Percentiles rank a stretch among this genome's conserved stretches.
Conservation (phyloP, 2,797 vertebrate genomes). For the Chelonia mydas region DNA sequence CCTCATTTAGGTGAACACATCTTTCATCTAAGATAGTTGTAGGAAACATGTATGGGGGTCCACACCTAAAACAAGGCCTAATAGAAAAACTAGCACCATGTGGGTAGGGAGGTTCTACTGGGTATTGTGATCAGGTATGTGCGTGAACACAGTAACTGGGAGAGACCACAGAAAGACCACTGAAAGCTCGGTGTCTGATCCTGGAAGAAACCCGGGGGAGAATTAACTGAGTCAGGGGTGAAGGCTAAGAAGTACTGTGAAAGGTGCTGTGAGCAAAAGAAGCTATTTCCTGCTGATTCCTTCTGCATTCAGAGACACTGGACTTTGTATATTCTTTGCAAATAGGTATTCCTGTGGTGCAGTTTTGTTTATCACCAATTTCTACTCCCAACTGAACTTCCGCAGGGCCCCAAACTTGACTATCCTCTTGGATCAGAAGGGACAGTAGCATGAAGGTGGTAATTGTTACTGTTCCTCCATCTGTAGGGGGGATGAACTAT, state of each 20-base stretch:
- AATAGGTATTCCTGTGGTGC: background rate
- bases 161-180: background rate
- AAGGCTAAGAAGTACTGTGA: background rate
- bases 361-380: background rate
- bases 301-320: background rate
- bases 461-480: background rate
- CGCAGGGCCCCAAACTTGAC: background rate
- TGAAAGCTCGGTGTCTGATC: background rate
- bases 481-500: background rate
- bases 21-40: background rate
- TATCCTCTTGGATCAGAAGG: background rate
- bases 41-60: background rate
- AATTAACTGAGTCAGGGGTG: background rate
- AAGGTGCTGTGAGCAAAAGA: background rate
- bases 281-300: background rate
- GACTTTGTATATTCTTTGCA: background rate
- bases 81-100: background rate
- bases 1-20: background rate
- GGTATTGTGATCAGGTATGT: background rate
- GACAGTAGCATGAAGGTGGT: background rate
- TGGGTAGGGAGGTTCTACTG: background rate
- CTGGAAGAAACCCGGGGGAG: background rate
- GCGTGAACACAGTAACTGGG: background rate
- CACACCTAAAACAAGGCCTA: background rate
- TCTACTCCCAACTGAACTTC: background rate